Base-by-base conservation (phyloP, 1,140 invertebrate genomes). In the Sweltsa coloradensis region DNA sequence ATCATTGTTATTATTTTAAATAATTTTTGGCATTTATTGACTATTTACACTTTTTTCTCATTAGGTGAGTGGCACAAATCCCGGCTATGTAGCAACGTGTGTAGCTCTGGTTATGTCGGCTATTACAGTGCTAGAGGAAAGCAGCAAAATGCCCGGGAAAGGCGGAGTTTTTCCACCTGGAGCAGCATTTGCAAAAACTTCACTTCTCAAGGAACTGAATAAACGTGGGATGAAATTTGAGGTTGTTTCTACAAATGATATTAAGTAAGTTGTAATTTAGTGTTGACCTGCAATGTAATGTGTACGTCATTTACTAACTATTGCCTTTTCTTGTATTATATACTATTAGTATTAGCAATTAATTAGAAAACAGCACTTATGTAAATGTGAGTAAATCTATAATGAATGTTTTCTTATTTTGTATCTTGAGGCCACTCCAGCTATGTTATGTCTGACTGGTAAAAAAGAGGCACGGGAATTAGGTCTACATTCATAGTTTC, bases 31-130 rank as follows among this genome's bases (percentile, higher is more conserved):
- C 16, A 23, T 7, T 34, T 16, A 42, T 4, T 7, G 6, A 27
- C 50, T 51, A 7, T 50, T 49, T 26, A 21, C 16, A 25, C 27
- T n/a, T 16, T 49, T 24, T 49, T 45, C 22, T 14, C 9, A 47
- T 51, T 50, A 58, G 66, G 67, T 80, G 16, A 63, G 64, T 2
- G 78, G 75, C 14, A 57, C 56, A 42, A 84, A 91, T 69, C 81
- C 87, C 16, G 90, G 81, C 34, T 97, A 96, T 69, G 79, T 85
- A 5, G 74, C 79, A 1, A 94, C 91, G 2, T 79, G 79, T 26
- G 76, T 74, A n/a, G 71, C 72, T 40, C 57, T 89, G 49, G 57
- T 93, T 2, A 70, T 81, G 45, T 71, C 79, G 41, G 91, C 79
- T 1, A 53, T 89, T 37, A 83, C 75, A 11, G 69, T 95, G 48